Evolutionary conservation across 2,113 vertebrate species (phyloP).

Genomic region (Lampris megalopsis): DNA sequence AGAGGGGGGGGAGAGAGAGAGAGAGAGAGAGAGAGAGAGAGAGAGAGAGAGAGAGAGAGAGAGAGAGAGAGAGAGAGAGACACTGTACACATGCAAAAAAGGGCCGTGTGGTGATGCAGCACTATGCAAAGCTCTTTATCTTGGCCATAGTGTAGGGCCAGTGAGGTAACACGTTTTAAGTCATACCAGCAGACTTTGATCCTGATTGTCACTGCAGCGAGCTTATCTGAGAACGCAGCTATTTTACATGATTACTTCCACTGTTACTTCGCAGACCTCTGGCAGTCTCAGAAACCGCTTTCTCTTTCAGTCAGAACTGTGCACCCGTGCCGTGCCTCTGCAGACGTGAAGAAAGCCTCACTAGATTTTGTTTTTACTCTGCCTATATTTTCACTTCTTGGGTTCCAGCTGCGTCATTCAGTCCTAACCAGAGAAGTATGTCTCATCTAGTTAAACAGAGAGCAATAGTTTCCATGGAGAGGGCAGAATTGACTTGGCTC

Average conservation of each 20-base stretch:
- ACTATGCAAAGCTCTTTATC: constrained; percentile 64
- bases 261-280: not conserved
- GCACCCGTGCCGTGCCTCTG: not conserved
- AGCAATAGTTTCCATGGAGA: constrained; percentile 58
- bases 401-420: constrained; percentile 18
- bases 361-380: not conserved
- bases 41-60: constrained; percentile 17
- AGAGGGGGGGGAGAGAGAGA: constrained; percentile 3
- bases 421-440: constrained; percentile 12
- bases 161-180: constrained; percentile 20
- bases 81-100: constrained; percentile 63
- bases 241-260: constrained; percentile 29
- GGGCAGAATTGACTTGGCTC: constrained; percentile 9
- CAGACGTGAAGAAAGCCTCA: not conserved
- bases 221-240: constrained; percentile 49
- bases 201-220: constrained; percentile 42
- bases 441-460: constrained; percentile 37
- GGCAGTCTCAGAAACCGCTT: not conserved
- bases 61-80: constrained; percentile 33
- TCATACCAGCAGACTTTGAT: constrained; percentile 69
- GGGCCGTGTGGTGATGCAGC: constrained; percentile 55
- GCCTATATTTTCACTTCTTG: constrained; percentile 43
- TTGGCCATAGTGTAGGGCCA: not conserved
- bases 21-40: constrained; percentile 23
- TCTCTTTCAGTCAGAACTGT: not conserved